Percentiles rank a stretch among this genome's conserved stretches.
Conservation (phyloP, 1,140 invertebrate genomes). For the Aradophagus sp. region DNA sequence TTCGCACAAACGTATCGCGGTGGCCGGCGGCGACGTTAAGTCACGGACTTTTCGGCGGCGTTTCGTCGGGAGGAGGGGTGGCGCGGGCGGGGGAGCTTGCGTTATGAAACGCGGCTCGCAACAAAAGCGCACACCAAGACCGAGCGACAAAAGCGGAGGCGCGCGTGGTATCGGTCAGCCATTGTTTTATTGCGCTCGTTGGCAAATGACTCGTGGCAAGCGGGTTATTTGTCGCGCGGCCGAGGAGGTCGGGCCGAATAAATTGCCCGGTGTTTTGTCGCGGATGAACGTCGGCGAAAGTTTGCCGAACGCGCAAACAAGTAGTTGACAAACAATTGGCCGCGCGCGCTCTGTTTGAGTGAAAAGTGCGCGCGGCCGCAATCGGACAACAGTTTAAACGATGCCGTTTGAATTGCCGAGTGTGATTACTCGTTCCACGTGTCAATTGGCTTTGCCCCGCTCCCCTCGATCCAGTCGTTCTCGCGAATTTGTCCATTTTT, state of each 20-base stretch:
- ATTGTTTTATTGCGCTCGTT: slow-evolving; percentile 50
- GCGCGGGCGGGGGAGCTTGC: slow-evolving; percentile 20
- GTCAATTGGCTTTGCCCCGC: slow-evolving; percentile 39
- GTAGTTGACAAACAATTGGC: slow-evolving; percentile 56
- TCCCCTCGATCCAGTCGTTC: slow-evolving; percentile 4
- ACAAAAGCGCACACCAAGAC: slow-evolving; percentile 42
- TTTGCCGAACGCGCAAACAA: slow-evolving; percentile 54
- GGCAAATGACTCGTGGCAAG: slow-evolving; percentile 47
- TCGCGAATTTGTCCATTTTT: too few species aligned
- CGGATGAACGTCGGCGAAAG: slow-evolving; percentile 43
- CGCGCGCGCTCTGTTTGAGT: slow-evolving; percentile 39
- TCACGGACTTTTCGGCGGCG: slow-evolving; percentile 50
- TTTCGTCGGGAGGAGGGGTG: too few species aligned
- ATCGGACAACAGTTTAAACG: slow-evolving; percentile 49
- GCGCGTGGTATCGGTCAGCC: slow-evolving; percentile 47
- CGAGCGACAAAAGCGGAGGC: too few species aligned
- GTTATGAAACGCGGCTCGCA: slow-evolving; percentile 36
- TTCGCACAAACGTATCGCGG: slow-evolving; percentile 48
- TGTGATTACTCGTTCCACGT: slow-evolving; percentile 28
- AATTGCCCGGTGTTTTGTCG: slow-evolving; percentile 52
- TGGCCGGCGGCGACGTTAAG: slow-evolving; percentile 26
- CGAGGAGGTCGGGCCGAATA: slow-evolving; percentile 29
- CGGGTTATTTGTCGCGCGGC: slow-evolving; percentile 22
- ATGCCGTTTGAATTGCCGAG: slow-evolving; percentile 41
- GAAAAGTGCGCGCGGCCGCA: slow-evolving; percentile 39